A percentile compares a stretch with the other conserved stretches of the same genome.
Evolutionary conservation across 53 echinoderm and acorn worm genomes (phyloP).

Genomic region (Echinarachnius parma): DNA sequence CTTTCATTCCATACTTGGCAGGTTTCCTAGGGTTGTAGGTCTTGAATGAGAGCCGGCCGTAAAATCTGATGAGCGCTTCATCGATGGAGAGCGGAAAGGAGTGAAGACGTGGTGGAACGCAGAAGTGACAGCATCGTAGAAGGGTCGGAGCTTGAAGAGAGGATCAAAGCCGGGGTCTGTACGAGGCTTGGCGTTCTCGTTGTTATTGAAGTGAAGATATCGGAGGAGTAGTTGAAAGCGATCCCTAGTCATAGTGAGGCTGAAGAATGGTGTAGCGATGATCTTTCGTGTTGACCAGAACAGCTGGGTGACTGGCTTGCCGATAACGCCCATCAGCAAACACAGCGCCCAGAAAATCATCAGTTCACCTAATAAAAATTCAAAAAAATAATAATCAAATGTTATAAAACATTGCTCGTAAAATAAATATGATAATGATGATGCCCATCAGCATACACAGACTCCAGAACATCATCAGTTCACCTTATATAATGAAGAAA

Average conservation of each 20-base stretch:
- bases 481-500: constrained; percentile 1
- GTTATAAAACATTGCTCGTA: no score
- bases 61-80: constrained; percentile 28
- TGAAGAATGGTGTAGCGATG: constrained; percentile 36
- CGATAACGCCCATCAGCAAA: constrained; percentile 44
- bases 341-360: constrained; percentile 44
- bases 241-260: constrained; percentile 27
- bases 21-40: constrained; percentile 31
- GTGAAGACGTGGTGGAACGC: constrained; percentile 30
- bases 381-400: background rate
- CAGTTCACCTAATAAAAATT: constrained; percentile 21
- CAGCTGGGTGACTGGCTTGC: constrained; percentile 25
- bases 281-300: constrained; percentile 32
- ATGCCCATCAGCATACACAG: constrained; percentile 47
- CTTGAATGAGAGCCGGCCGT: constrained; percentile 24
- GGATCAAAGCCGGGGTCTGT: constrained; percentile 32
- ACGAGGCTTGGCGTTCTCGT: constrained; percentile 18
- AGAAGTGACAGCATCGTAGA: constrained; percentile 21
- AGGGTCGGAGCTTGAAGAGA: constrained; percentile 43
- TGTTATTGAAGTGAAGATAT: constrained; percentile 52
- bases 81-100: constrained; percentile 14
- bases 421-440: no score
- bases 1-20: constrained; percentile 31
- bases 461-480: constrained; percentile 46
- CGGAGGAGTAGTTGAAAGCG: constrained; percentile 39